A percentile compares a stretch with the other conserved stretches of the same genome.
Conservation (phyloP, 2,113 vertebrate genomes). For the Nasalis larvatus region DNA sequence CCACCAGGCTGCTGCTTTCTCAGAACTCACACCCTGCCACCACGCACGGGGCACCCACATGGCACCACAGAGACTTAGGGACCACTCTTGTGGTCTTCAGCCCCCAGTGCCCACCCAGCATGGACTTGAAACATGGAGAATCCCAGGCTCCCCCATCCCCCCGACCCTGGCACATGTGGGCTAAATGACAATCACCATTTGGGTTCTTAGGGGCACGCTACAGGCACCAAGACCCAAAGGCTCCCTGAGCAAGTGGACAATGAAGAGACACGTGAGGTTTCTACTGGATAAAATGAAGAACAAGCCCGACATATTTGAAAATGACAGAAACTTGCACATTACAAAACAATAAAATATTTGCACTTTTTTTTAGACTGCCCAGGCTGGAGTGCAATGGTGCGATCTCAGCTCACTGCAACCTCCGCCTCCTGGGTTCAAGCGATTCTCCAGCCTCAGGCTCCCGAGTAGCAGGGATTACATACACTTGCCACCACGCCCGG, state of each 20-base stretch:
- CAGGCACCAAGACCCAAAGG: neutral
- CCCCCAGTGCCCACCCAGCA: neutral
- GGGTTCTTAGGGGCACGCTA: neutral
- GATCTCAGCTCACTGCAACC: too few relatives aligned
- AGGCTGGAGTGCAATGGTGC: too few relatives aligned
- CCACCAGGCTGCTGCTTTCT: neutral
- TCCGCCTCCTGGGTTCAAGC: too few relatives aligned
- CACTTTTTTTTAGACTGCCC: too few relatives aligned
- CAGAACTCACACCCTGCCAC: neutral
- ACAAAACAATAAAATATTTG: neutral
- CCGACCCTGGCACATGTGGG: neutral
- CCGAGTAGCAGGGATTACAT: too few relatives aligned
- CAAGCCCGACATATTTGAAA: accelerated
- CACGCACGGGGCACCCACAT: neutral
- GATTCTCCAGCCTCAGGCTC: too few relatives aligned
- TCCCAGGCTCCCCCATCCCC: neutral
- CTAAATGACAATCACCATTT: neutral
- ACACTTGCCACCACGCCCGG: too few relatives aligned
- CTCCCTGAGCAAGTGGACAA: neutral
- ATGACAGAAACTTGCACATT: neutral
- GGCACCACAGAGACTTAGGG: neutral
- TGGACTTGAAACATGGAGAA: neutral
- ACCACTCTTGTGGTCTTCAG: too few relatives aligned
- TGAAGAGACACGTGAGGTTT: neutral
- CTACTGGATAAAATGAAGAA: neutral